These are phyloP conservation scores for Pseudocheirus occidentalis DNA, from an alignment of 2,797 vertebrate species.

Conservation along the genomic window DNA sequence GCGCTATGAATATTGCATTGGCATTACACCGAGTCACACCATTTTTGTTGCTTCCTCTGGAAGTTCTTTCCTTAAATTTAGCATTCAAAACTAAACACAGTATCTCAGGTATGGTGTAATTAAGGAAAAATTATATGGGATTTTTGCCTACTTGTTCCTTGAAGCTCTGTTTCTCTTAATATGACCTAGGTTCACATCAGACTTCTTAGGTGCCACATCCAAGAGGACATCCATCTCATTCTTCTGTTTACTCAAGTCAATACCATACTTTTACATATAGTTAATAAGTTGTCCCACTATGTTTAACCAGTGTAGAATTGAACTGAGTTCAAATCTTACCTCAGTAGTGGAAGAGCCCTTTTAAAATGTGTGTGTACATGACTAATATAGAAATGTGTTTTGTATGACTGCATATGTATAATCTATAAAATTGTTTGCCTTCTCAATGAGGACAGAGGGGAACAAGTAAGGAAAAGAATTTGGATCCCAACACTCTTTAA, in stretches of 20 bases:
- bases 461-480: too few relatives aligned
- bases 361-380: background rate
- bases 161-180: background rate
- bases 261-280: background rate
- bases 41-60: background rate
- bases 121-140: background rate
- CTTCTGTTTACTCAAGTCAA: background rate
- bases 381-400: background rate
- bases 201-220: background rate
- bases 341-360: background rate
- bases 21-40: background rate
- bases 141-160: background rate
- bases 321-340: background rate
- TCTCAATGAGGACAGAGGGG: too few relatives aligned
- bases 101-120: background rate
- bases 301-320: background rate
- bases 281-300: background rate
- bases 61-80: background rate
- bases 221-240: background rate
- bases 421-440: background rate
- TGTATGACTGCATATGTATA: background rate
- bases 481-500: too few relatives aligned
- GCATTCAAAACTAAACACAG: background rate
- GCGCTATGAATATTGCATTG: too few relatives aligned
- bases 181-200: background rate